Base-by-base conservation (phyloP, 2,113 vertebrate genomes). In the Melanocharis versteri region DNA sequence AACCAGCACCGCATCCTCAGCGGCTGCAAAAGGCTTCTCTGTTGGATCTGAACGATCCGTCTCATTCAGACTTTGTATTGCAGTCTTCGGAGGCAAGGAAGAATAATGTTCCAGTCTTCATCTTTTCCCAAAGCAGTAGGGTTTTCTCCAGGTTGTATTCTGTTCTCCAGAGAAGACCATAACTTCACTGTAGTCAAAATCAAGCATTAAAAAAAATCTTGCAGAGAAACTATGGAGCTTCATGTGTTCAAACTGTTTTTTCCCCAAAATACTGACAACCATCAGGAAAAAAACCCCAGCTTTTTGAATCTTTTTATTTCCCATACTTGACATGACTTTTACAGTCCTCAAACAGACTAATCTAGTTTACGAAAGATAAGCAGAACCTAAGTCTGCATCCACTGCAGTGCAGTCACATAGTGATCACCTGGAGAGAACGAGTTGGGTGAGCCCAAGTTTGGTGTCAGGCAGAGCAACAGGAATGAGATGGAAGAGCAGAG, bases 241-340 rank as follows among this genome's bases (percentile, higher is more conserved):
- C 33, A 79, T 15, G 3, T 13, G 9, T 68, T 83, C 27, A 2
- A 39, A 71, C 61, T 35, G 40, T 33, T 90, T 94, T 82, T 87
- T 28, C 62, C 54, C 64, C 85, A 82, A 56, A 91, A 87, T 28
- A 97, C 22, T 48, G 69, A 94, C 47, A 87, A 86, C 23, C 57
- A 95, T 44, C 1, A 30, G 40, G 61, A 83, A 87, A 94, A 91
- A 91, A 64, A 3, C 1, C 21, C 21, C 83, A 90, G 54, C 30
- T 93, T 96, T 94, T 84, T 22, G 7, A 79, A 85, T 61, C 10
- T 28, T 75, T 93, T 93, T 94, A 96, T 93, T 94, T 94, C 51
- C 64, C 54, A 37, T 80, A 87, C 13, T 86, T 77, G 81, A 87
- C 35, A 92, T 28, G 51, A 92, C 40, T 70, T 71, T 72, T 6